Evolutionary conservation across 2,888 invertebrate species (phyloP), one percentile per base, ranked within the genome.

Genomic region (Coremacera marginata): DNA sequence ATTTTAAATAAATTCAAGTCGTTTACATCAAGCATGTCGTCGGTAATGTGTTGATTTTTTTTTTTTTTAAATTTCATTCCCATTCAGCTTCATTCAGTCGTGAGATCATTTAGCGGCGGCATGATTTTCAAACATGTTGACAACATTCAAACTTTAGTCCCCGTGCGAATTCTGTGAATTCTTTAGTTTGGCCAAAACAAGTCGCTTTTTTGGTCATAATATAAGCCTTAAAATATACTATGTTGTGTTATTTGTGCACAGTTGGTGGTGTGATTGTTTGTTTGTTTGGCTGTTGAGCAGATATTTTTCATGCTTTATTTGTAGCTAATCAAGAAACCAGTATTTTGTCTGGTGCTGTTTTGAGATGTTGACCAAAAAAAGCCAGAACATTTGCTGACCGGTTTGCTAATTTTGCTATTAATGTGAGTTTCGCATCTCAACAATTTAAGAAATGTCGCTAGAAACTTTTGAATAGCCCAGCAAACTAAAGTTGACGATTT

Each of bases 131-230:
- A 44, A 44, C n/a, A n/a, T 44, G 44, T 44, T 44, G 44, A 44
- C 44, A 44, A 44, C 44, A 11, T 44, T 44, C 44, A 14, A 44
- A 44, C 11, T 60, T 22, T 7, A 25, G 25, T 60, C 19, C 19
- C 19, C 19, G 22, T 60, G 57, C 19, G 25, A 22, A 25, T 22
- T 19, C 27, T 60, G 55, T 9, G 22, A 22, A 25, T 60, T 14
- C 57, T 67, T 3, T 2, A 37, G 19, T 34, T 37, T 37, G 67
- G 67, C 19, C 44, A n/a, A 67, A 67, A 44, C 67, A 37, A 67
- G 67, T 67, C 19, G 22, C 67, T n/a, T 19, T 67, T 67, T 67
- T 67, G 67, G 67, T 11, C 57, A 60, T 60, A 60, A 60, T 60
- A 60, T 60, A 3, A 60, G 27, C 25, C 57, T 25, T 19, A n/a